Conservation (phyloP, 2,113 vertebrate genomes). For the Forbesichthys papilliferus region DNA sequence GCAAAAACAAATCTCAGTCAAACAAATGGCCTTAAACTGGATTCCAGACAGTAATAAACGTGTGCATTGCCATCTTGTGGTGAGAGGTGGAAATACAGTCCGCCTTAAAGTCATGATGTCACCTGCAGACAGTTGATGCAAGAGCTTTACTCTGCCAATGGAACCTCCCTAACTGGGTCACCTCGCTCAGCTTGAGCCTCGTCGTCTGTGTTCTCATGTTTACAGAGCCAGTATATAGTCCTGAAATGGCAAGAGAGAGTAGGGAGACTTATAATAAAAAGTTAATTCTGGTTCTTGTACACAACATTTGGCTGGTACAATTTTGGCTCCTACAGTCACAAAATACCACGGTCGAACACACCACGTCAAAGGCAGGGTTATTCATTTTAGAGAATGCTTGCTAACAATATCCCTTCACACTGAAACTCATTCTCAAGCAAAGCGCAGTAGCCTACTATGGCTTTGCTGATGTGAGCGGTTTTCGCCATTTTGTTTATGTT, state of each 20-base stretch:
- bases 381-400: no score
- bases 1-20: no score
- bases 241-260: constrained; percentile 44
- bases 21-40: not conserved
- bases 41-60: not conserved
- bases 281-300: no score
- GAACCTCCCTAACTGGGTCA: constrained; percentile 6
- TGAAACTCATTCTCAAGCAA: no score
- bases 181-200: constrained; percentile 8
- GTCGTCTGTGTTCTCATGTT: not conserved
- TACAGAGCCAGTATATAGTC: constrained; percentile 43
- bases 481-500: no score
- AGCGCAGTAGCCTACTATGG: no score
- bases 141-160: constrained; percentile 34
- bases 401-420: no score
- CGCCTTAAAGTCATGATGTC: constrained; percentile 19
- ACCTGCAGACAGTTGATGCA: not conserved
- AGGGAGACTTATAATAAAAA: not conserved
- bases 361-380: no score
- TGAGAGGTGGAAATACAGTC: constrained; percentile 16
- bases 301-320: no score
- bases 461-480: no score
- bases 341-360: no score
- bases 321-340: no score
- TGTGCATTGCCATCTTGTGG: constrained; percentile 59